These are phyloP conservation scores for Toxostoma redivivum DNA, from an alignment of 2,113 vertebrate genomes.

Conservation along the genomic window DNA sequence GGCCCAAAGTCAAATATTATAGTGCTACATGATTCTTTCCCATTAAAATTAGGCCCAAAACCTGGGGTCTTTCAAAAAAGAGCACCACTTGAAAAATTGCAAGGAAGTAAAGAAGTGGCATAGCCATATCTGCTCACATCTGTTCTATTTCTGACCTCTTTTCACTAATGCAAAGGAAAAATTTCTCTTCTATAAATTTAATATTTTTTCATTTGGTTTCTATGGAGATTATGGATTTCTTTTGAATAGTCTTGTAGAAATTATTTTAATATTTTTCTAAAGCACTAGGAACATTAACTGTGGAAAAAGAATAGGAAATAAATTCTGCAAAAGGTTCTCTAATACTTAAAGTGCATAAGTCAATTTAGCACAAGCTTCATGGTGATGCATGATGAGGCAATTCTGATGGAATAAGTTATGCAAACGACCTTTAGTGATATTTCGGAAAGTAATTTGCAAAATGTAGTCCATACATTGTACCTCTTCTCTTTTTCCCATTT, in stretches of 20 bases:
- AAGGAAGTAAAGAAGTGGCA: neutral
- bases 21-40: neutral
- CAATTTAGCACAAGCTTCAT: neutral
- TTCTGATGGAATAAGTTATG: neutral
- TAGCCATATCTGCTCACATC: neutral
- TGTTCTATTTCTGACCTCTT: neutral
- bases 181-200: neutral
- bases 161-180: neutral
- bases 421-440: neutral
- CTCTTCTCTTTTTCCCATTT: neutral
- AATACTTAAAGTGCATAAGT: neutral
- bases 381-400: neutral
- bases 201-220: neutral
- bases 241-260: neutral
- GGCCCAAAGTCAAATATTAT: neutral
- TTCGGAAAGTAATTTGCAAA: slow-evolving; percentile 1
- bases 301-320: neutral
- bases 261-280: neutral
- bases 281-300: neutral
- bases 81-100: neutral
- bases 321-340: neutral
- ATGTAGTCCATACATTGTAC: neutral
- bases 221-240: neutral
- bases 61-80: neutral
- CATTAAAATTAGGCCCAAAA: neutral